A percentile compares a stretch with the other conserved stretches of the same genome.
Evolutionary conservation across 1,140 invertebrate genomes (phyloP).

Genomic region (Tetramorium parvispinum): DNA sequence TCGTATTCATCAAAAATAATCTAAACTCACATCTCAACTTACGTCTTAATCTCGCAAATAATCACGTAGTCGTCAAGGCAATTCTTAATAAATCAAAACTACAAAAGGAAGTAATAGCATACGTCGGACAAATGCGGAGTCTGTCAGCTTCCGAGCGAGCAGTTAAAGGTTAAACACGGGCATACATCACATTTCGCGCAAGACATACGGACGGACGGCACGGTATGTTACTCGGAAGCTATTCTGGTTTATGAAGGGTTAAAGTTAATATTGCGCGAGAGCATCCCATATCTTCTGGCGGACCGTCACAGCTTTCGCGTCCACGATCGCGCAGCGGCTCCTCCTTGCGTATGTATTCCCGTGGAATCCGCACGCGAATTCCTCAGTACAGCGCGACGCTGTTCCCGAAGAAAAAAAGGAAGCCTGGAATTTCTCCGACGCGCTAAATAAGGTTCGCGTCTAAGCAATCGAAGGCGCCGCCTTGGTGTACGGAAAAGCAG

Average conservation of each 20-base stretch:
- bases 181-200: slow-evolving; percentile 51
- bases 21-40: neutral
- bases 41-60: slow-evolving; percentile 7
- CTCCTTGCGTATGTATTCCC: slow-evolving; percentile 57
- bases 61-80: slow-evolving; percentile 15
- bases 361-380: slow-evolving; percentile 65
- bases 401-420: slow-evolving; percentile 10
- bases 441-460: slow-evolving; percentile 67
- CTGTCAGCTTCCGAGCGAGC: slow-evolving; percentile 51
- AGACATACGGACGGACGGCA: slow-evolving; percentile 15
- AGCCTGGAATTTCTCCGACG: slow-evolving; percentile 61
- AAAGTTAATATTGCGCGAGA: slow-evolving; percentile 46
- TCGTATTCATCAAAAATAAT: neutral
- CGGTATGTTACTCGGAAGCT: slow-evolving; percentile 44
- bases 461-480: slow-evolving; percentile 44
- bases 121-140: slow-evolving; percentile 33
- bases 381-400: slow-evolving; percentile 42
- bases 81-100: slow-evolving; percentile 35
- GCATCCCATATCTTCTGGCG: slow-evolving; percentile 21
- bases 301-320: slow-evolving; percentile 16
- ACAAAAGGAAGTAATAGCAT: slow-evolving; percentile 6
- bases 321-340: slow-evolving; percentile 15
- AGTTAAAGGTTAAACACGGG: slow-evolving; percentile 37
- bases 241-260: slow-evolving; percentile 50
- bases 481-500: slow-evolving; percentile 40